Evolutionary conservation across 2,113 vertebrate species (phyloP), one percentile per base, ranked within the genome.

Genomic region (Nesoenas mayeri): DNA sequence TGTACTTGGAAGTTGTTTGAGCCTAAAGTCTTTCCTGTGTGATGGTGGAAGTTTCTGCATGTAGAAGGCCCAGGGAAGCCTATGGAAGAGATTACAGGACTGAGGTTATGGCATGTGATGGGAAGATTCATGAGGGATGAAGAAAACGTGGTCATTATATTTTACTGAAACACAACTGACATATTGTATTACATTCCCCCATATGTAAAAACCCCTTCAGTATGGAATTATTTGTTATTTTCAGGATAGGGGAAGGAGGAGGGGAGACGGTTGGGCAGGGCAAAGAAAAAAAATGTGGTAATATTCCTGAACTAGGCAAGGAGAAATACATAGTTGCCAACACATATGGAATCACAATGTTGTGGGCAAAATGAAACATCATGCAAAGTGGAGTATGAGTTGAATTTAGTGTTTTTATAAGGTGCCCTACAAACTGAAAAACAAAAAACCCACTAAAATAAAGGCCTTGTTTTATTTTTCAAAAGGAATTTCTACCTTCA

Each of bases 361-460:
- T 79, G 36, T n/a, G 95, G 95, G 92, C 88, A 95, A 94, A 94
- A 79, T 0, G 2, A 91, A 74, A 61, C 42, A 40, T 88, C 72
- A 93, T 92, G 93, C 21, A 83, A 95, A 74, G 50, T 61, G 57
- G 36, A 86, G 25, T 50, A 50, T 61, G 53, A 93, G 15, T 81
- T 94, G 92, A 48, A 87, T 91, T 93, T 92, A 71, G 9, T 48
- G n/a, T 84, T 94, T 93, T 94, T 95, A 87, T 81, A 90, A 61
- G 29, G 28, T 83, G 79, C 15, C 9, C 5, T 9, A 73, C 20
- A 85, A 61, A 75, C 4, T n/a, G 32, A 74, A 86, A 94, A 85
- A 5, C 22, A 95, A 28, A 40, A 85, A 87, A 89, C 77, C 11
- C 26, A 85, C 3, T 38, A 83, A 69, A 96, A 66, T 77, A 58